Base-by-base conservation (phyloP, 92 coral and sea anemone genomes). In the Porites divaricata region DNA sequence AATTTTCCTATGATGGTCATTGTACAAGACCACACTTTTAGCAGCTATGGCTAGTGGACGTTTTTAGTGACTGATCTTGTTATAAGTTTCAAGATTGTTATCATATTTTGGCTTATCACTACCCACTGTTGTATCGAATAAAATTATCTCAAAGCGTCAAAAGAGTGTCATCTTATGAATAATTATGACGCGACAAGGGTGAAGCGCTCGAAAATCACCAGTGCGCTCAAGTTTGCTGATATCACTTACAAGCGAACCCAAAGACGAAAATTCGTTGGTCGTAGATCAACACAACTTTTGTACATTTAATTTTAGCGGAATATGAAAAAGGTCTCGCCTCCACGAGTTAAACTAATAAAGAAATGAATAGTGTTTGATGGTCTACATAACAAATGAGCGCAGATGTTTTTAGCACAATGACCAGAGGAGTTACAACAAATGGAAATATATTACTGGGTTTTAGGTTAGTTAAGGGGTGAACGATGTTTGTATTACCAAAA, bases 101-200 rank as follows among this genome's bases (percentile, higher is more conserved):
- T 73, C 74, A 53, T 78, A 90, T 82, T 87, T 90, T 62, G 74
- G 75, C 85, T 90, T 87, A 90, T 90, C 93, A 87, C 77, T 56
- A 80, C 88, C 83, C 77, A 85, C 89, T 91, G 94, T 88, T 83
- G 92, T 91, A 88, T 91, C 94, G 88, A 91, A 91, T 91, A 91
- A 91, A 88, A 91, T 91, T 91, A 91, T 85, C 91, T 87, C 83
- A 87, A 87, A 90, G 91, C 88, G 93, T 88, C 94, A 88, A 88
- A 91, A 85, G 88, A 73, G 91, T 83, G 90, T 86, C 78, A 82
- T 67, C 93, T 77, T 86, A 84, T 91, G 83, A 88, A 91, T 91
- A 80, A 91, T 91, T 91, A 90, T 51, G 67, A 82, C 71, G 72
- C 59, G 45, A 62, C 17, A 72, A 72, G 61, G 86, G 79, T 62